A percentile compares a stretch with the other conserved stretches of the same genome.
phyloP scores from a whole-genome alignment of 2,113 vertebrate species.

The Boulengeromyrus knoepffleri region DNA sequence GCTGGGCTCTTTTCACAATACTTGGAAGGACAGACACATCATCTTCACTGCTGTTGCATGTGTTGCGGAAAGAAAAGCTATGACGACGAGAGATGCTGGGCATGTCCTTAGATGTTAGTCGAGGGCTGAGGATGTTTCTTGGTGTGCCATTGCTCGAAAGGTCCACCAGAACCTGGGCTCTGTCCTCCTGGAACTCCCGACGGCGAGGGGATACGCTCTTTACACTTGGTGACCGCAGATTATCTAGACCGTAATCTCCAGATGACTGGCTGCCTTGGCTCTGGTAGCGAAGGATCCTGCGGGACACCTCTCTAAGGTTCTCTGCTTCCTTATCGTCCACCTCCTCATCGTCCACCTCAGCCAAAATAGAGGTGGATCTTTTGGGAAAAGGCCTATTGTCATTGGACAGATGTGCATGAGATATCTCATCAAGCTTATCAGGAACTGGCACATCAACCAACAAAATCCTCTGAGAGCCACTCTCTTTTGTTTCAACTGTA shows the following conservation, averaged over 20 bases:
- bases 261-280: slow-evolving; percentile 52
- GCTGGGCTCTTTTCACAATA: background rate
- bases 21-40: slow-evolving; percentile 19
- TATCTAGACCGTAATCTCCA: slow-evolving; percentile 40
- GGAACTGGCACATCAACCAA: slow-evolving; percentile 1
- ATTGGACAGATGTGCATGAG: background rate
- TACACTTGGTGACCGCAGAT: slow-evolving; percentile 34
- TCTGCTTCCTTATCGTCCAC: slow-evolving; percentile 48
- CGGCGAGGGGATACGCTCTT: slow-evolving; percentile 22
- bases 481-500: slow-evolving; percentile 6
- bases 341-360: slow-evolving; percentile 34
- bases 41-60: slow-evolving; percentile 32
- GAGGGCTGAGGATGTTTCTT: slow-evolving; percentile 28
- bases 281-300: slow-evolving; percentile 54
- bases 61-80: slow-evolving; percentile 41
- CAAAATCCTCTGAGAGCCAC: background rate
- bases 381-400: slow-evolving; percentile 11
- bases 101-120: slow-evolving; percentile 13
- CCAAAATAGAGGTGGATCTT: slow-evolving; percentile 17
- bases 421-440: slow-evolving; percentile 16
- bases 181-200: slow-evolving; percentile 44
- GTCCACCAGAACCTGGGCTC: slow-evolving; percentile 27
- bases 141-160: slow-evolving; percentile 40
- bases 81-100: slow-evolving; percentile 46
- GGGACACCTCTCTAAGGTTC: slow-evolving; percentile 58